Evolutionary conservation across 2,888 invertebrate genomes (phyloP), one percentile per base, ranked within the genome.

Genomic region (Saturnia pavonia): DNA sequence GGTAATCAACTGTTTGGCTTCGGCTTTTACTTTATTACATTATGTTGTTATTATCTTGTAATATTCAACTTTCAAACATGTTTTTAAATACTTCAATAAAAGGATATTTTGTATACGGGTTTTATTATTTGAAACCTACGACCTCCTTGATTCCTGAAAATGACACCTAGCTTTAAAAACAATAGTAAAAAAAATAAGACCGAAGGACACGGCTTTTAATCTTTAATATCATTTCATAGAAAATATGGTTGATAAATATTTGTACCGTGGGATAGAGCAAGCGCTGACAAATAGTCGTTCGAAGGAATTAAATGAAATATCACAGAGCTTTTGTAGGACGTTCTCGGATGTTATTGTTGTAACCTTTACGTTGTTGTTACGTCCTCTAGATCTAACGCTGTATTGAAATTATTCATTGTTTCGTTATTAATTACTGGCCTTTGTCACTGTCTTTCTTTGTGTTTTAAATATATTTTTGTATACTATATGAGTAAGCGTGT

Each of bases 241-340:
- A 19, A 14, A 27, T 60, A 14, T 27, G 27, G 14, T 27, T 27
- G 25, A 27, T 14, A 25, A 60, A 65, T 40, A n/a, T 65, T 40
- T 40, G 65, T 65, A 65, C 65, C 65, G 40, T 19, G 63, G 27
- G 4, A 63, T 8, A 9, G 6, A 40, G 65, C 40, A 65, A 40
- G 65, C n/a, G 57, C 40, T 75, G 74, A 77, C 74, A 79, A 79
- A 79, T 79, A 65, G 72, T 68, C 66, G 72, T 68, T 73, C 66
- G 67, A 72, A 72, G 69, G 66, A 78, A 75, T 77, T 70, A 75
- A 76, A 72, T 72, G 66, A 70, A 69, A 48, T 40, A 42, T 69
- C 69, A 70, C 63, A 71, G 68, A 72, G 63, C 67, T 60, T 72
- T 71, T 67, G 70, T 75, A 72, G 12, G 57, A 27, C 57, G 57